Conservation (phyloP, 2,888 invertebrate species). For the Metalampra italica region DNA sequence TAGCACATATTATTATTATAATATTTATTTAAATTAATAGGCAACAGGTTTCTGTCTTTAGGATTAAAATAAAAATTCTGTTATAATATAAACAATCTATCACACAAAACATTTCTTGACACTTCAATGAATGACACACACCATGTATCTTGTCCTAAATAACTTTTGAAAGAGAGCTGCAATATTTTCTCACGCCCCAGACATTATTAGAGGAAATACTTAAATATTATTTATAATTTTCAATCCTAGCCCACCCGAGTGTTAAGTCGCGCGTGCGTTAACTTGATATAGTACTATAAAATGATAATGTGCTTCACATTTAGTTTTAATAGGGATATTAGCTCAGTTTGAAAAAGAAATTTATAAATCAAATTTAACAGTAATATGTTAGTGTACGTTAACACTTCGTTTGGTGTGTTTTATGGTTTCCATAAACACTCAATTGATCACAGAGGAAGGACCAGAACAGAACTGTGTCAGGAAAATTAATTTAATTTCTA, state of each 20-base stretch:
- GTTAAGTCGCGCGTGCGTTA: slow-evolving; percentile 56
- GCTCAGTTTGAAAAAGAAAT: slow-evolving; percentile 1
- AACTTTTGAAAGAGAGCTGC: no score
- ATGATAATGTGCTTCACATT: slow-evolving; percentile 12
- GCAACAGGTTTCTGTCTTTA: no score
- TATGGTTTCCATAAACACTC: slow-evolving; percentile 73
- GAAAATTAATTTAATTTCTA: no score
- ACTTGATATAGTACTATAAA: slow-evolving; percentile 32
- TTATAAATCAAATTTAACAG: slow-evolving; percentile 58
- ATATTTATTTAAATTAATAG: no score
- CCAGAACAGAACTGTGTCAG: no score
- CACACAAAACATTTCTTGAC: no score
- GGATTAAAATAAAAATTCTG: no score
- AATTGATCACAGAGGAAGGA: slow-evolving; percentile 67
- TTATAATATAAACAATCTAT: no score
- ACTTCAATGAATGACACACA: no score
- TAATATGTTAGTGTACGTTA: slow-evolving; percentile 49
- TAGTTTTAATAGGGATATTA: not conserved
- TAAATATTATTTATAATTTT: slow-evolving; percentile 50
- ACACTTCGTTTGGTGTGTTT: slow-evolving; percentile 55
- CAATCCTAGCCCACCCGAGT: slow-evolving; percentile 67
- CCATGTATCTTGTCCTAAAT: no score
- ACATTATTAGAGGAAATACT: slow-evolving; percentile 52
- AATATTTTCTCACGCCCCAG: slow-evolving; percentile 54
- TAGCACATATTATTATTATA: no score